Conservation (phyloP, 2,797 vertebrate species). For the Coregonus sp. region DNA sequence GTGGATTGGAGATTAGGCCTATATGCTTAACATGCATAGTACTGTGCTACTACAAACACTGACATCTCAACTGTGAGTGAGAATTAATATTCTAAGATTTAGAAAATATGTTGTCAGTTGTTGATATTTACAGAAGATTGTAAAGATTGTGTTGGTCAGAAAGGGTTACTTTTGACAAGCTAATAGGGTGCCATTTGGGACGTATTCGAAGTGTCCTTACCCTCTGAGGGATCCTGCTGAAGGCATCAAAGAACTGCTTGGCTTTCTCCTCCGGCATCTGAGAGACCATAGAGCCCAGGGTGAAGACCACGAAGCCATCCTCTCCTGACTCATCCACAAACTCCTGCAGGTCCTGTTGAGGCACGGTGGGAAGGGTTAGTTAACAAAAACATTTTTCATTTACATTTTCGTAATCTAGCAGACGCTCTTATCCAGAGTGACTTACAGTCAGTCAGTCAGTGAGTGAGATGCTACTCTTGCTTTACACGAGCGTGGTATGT, state of each 20-base stretch:
- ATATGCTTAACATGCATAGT: no score
- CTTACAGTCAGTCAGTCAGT: no score
- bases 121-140: no score
- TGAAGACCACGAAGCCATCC: slow-evolving; percentile 89
- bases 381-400: background rate
- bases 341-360: slow-evolving; percentile 83
- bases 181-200: background rate
- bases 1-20: background rate
- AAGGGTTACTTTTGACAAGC: background rate
- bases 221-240: slow-evolving; percentile 87
- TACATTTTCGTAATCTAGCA: no score
- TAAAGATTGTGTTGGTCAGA: no score
- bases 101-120: no score
- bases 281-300: slow-evolving; percentile 88
- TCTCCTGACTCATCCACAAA: slow-evolving; percentile 92
- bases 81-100: no score
- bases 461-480: no score
- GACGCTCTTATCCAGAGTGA: no score
- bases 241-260: slow-evolving; percentile 82
- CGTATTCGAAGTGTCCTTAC: slow-evolving; percentile 66
- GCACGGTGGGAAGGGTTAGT: background rate
- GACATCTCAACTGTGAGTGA: no score
- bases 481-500: no score
- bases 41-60: no score
- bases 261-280: slow-evolving; percentile 82